These are phyloP conservation scores for Martes martes DNA, from an alignment of 2,113 vertebrate species.

Conservation along the genomic window DNA sequence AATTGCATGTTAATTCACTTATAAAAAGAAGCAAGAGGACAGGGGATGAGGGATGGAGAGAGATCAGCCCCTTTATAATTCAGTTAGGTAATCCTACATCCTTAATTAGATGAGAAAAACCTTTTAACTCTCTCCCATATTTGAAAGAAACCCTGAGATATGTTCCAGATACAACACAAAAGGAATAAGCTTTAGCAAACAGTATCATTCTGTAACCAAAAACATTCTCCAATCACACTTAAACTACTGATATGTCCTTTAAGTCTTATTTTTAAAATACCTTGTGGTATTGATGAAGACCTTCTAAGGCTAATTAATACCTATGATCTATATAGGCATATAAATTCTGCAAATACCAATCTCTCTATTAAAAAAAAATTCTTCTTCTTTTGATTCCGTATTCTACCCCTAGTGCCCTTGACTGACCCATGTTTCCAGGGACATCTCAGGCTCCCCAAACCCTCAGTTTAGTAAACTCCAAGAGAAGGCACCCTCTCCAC, in stretches of 20 bases:
- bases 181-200: neutral
- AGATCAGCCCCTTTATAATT: neutral
- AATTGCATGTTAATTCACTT: slow-evolving; percentile 53
- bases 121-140: slow-evolving; percentile 26
- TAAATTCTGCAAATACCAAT: neutral
- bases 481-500: neutral
- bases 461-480: neutral
- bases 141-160: slow-evolving; percentile 22
- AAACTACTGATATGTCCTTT: neutral
- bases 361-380: neutral
- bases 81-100: slow-evolving; percentile 29
- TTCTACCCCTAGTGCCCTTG: neutral
- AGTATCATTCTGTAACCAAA: neutral
- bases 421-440: neutral
- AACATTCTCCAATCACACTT: neutral
- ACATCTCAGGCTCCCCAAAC: neutral
- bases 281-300: neutral
- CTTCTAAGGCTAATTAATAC: neutral
- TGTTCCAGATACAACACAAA: slow-evolving; percentile 7
- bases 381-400: neutral
- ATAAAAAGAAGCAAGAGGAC: neutral
- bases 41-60: neutral
- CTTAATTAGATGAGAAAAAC: slow-evolving; percentile 31
- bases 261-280: neutral
- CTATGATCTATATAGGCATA: neutral